Evolutionary conservation across 2,113 vertebrate genomes (phyloP), one percentile per base, ranked within the genome.

Genomic region (Zingel zingel): DNA sequence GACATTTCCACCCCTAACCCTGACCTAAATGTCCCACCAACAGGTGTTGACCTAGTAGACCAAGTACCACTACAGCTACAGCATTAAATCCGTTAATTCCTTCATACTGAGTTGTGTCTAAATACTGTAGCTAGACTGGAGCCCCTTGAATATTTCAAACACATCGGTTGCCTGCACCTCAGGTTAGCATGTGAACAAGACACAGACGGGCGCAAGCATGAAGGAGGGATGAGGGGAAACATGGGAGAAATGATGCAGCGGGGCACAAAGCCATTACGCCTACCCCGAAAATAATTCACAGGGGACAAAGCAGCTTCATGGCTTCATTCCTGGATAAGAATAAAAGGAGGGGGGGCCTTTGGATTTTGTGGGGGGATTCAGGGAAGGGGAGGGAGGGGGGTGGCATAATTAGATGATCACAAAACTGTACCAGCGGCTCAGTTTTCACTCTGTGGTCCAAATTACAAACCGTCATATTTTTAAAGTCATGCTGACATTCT

Each of bases 401-500:
- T 88, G 81, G 90, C 91, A 93, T 96, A 95, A 96, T 96, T 94
- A 96, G 96, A 95, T 94, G 95, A 96, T 95, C 95, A 96, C 96
- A 95, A 95, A 43, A 95, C 94, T 92, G 93, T 95, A 96, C 95
- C 95, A 93, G 92, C 92, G 92, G 96, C 96, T 96, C 96, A 88
- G 95, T 94, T 97, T 97, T 97, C 96, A 94, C 94, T 96, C 95
- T 91, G 94, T 85, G 95, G 96, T 96, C 96, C 96, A 93, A 95
- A 97, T 96, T 95, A 97, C 96, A 96, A 96, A 96, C 95, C 96
- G 93, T 96, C 96, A 97, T 96, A 95, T 97, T 97, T 97, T 97
- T 96, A 96, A 96, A 97, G 96, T 96, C 96, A 96, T 93, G 96
- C 97, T 97, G 97, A 98, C 97, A 99, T 99, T 99, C 97, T 96